These are phyloP conservation scores for Catonia carolina DNA, from an alignment of 2,888 invertebrate species.

Conservation along the genomic window DNA sequence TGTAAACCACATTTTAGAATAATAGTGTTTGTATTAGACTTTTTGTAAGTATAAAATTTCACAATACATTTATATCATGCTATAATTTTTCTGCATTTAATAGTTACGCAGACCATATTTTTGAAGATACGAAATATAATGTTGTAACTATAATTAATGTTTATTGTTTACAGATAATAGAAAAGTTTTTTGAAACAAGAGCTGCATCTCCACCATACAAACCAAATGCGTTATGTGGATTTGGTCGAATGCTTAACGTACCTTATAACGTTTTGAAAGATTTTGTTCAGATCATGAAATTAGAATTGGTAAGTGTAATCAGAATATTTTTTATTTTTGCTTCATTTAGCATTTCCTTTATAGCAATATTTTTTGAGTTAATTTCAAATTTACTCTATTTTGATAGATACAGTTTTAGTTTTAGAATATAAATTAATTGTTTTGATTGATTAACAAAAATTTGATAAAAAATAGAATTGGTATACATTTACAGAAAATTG, in stretches of 20 bases:
- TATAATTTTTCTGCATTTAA: too few relatives aligned
- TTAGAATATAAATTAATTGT: not conserved
- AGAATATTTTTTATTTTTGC: not conserved
- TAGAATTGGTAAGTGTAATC: constrained; percentile 47
- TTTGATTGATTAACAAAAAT: too few relatives aligned
- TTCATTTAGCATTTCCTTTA: not conserved
- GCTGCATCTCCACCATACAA: constrained; percentile 88
- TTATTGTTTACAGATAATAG: constrained; percentile 72
- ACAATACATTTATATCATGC: too few relatives aligned
- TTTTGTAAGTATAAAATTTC: too few relatives aligned
- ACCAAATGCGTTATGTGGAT: constrained; percentile 79
- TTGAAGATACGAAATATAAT: too few relatives aligned
- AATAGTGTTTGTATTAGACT: too few relatives aligned
- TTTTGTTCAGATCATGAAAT: constrained; percentile 80
- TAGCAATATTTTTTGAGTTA: not conserved
- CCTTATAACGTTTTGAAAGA: constrained; percentile 84
- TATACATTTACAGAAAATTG: too few relatives aligned
- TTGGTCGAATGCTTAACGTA: constrained; percentile 76
- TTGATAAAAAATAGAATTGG: too few relatives aligned
- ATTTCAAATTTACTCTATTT: too few relatives aligned
- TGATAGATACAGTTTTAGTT: not conserved
- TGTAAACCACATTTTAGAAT: too few relatives aligned
- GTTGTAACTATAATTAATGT: too few relatives aligned
- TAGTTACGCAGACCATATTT: too few relatives aligned
- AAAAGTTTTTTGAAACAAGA: constrained; percentile 86